A percentile compares a stretch with the other conserved stretches of the same genome.
These are phyloP conservation scores for Tetranychus piercei DNA, from an alignment of 2,888 invertebrate genomes.

Conservation along the genomic window DNA sequence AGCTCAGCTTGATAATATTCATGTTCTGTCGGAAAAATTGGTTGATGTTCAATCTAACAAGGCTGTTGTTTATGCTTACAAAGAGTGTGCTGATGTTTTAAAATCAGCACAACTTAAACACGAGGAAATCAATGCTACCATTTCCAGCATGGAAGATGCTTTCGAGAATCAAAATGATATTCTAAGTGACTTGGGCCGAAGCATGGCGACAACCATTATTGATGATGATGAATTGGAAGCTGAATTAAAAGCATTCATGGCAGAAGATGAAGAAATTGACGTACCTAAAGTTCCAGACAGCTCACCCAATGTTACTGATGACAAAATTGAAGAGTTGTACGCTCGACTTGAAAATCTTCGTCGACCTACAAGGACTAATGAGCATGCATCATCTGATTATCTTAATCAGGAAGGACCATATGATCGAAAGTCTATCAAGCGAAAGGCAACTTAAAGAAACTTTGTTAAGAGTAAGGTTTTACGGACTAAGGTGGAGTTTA, in stretches of 20 bases:
- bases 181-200: constrained; percentile 14
- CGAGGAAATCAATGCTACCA: constrained; percentile 15
- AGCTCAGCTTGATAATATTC: constrained; percentile 19
- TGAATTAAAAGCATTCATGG: constrained; percentile 18
- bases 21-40: constrained; percentile 15
- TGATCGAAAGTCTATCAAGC: too few species aligned
- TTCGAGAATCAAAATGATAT: constrained; percentile 10
- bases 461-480: too few species aligned
- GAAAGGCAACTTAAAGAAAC: too few species aligned
- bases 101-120: constrained; percentile 11
- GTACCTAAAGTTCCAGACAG: not conserved
- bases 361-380: not conserved
- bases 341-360: constrained; percentile 1
- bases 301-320: not conserved
- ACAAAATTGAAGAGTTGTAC: not conserved
- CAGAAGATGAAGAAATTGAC: constrained; percentile 15
- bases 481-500: too few species aligned
- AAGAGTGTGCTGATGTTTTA: constrained; percentile 14
- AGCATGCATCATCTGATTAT: too few species aligned
- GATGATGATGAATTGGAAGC: constrained; percentile 18
- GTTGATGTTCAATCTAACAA: constrained; percentile 15
- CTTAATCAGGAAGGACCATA: too few species aligned
- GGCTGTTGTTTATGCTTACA: constrained; percentile 14
- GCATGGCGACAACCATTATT: not conserved
- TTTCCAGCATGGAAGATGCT: constrained; percentile 18